Conservation (phyloP, 2,888 invertebrate species). For the Stenodera caucasica region DNA sequence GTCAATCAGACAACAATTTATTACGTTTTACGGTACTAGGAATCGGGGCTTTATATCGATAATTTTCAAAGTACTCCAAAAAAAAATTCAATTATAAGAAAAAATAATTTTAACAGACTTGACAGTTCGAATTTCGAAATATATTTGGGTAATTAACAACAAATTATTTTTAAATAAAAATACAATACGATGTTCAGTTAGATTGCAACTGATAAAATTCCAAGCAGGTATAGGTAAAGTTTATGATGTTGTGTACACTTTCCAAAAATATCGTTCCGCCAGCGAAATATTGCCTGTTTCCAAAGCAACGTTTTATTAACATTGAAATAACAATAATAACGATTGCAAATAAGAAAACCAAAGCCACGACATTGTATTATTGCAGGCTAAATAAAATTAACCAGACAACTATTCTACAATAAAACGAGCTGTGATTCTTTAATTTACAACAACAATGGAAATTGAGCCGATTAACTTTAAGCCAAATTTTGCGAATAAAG, state of each 20-base stretch:
- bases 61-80: no score
- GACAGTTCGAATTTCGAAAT: not conserved
- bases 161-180: constrained; percentile 15
- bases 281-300: constrained; percentile 17
- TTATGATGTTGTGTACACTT: constrained; percentile 14
- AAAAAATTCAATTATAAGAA: no score
- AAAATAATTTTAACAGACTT: not conserved
- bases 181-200: constrained; percentile 15
- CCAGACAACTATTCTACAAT: not conserved
- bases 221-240: constrained; percentile 22
- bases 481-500: no score
- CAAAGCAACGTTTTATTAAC: constrained; percentile 27
- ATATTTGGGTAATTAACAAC: constrained; percentile 13
- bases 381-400: not conserved
- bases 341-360: constrained; percentile 8
- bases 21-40: no score
- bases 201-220: constrained; percentile 28
- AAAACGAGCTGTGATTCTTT: not conserved
- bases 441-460: no score
- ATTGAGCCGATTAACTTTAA: no score
- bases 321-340: constrained; percentile 17
- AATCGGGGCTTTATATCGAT: no score
- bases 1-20: no score
- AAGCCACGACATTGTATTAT: not conserved
- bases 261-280: constrained; percentile 32